Conservation (phyloP, 2,888 invertebrate genomes). For the Lagria hirta region DNA sequence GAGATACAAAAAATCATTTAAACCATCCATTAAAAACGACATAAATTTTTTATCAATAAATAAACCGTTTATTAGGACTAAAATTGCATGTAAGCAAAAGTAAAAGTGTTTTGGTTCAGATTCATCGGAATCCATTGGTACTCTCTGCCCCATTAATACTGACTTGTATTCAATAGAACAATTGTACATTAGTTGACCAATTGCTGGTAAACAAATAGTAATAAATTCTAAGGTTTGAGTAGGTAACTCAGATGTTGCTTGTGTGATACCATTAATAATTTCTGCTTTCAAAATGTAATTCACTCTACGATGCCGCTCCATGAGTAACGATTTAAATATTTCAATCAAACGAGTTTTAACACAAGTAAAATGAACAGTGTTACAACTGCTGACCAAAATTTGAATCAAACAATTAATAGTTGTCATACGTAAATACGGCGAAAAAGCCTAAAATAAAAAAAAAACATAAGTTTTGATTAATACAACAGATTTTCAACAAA, state of each 20-base stretch:
- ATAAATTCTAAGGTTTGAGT: slow-evolving; percentile 23
- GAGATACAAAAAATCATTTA: slow-evolving; percentile 35
- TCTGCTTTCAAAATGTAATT: slow-evolving; percentile 36
- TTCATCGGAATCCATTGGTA: slow-evolving; percentile 31
- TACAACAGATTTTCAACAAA: slow-evolving; percentile 1
- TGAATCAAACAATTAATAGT: slow-evolving; percentile 21
- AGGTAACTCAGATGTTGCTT: slow-evolving; percentile 15
- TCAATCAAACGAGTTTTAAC: slow-evolving; percentile 17
- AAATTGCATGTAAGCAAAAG: too few species aligned
- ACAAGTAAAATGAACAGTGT: slow-evolving; percentile 11
- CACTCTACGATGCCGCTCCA: slow-evolving; percentile 29
- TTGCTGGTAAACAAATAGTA: slow-evolving; percentile 30
- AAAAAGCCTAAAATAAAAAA: slow-evolving; percentile 18
- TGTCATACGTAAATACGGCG: slow-evolving; percentile 14
- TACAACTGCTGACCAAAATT: slow-evolving; percentile 18
- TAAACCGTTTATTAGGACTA: slow-evolving; percentile 32
- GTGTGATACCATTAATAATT: slow-evolving; percentile 30
- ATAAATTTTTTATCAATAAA: too few species aligned
- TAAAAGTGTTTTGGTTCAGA: slow-evolving; percentile 33
- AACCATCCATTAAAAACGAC: slow-evolving; percentile 31
- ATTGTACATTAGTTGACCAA: slow-evolving; percentile 35
- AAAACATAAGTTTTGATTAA: slow-evolving; percentile 4
- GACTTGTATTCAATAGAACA: slow-evolving; percentile 35
- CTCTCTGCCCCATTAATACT: slow-evolving; percentile 28
- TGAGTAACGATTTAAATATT: slow-evolving; percentile 27